Conservation (phyloP, 2,797 vertebrate species). For the Oceanodroma leucorhoa region DNA sequence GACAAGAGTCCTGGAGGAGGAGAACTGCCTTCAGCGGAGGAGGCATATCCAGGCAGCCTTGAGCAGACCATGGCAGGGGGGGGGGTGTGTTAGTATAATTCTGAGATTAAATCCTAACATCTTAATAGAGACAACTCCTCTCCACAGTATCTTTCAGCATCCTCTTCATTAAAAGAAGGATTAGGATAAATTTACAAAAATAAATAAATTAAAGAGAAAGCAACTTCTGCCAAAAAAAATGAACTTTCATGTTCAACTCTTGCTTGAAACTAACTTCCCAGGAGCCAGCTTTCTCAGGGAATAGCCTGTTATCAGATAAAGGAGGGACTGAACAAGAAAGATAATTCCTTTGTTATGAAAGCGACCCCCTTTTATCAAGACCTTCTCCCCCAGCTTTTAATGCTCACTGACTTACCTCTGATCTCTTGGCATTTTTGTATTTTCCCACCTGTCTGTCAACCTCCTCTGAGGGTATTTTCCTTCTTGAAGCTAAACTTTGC, state of each 20-base stretch:
- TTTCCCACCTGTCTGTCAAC: constrained; percentile 53
- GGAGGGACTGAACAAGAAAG: constrained; percentile 44
- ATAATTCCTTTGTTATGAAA: constrained; percentile 33
- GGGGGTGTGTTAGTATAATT: background rate
- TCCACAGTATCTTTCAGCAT: constrained; percentile 22
- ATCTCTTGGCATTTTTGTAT: constrained; percentile 17
- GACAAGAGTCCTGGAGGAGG: background rate
- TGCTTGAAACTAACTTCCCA: constrained; percentile 34
- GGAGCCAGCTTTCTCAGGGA: constrained; percentile 33
- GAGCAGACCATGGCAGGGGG: background rate
- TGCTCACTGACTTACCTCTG: constrained; percentile 23
- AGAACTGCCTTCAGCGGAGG: background rate
- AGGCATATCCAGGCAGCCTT: background rate
- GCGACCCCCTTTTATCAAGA: constrained; percentile 1
- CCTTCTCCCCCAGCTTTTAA: background rate
- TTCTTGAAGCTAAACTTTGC: constrained; percentile 56
- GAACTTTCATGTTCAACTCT: constrained; percentile 40
- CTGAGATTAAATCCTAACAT: constrained; percentile 27
- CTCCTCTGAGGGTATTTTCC: constrained; percentile 52
- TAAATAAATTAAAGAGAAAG: constrained; percentile 38
- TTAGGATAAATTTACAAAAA: constrained; percentile 17
- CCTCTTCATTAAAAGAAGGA: constrained; percentile 28
- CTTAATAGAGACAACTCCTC: background rate
- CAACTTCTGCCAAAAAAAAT: constrained; percentile 54
- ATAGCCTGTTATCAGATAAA: constrained; percentile 51